Evolutionary conservation across 2,888 invertebrate genomes (phyloP).

Genomic region (Sisyra terminalis): DNA sequence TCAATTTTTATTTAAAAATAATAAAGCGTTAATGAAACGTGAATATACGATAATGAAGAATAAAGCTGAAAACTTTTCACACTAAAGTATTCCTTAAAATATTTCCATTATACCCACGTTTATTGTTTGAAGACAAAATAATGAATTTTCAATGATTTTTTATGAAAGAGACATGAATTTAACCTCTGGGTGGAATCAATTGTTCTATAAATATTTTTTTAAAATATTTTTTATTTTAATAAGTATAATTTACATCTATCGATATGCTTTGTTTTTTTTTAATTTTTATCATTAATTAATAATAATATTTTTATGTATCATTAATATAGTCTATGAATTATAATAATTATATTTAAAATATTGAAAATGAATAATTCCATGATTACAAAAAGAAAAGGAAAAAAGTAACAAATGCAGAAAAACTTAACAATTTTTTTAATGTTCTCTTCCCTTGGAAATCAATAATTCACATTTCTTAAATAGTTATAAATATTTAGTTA

Average conservation of each 20-base stretch:
- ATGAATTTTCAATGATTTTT: constrained; percentile 9
- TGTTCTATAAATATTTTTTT: constrained; percentile 19
- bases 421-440: constrained; percentile 6
- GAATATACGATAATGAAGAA: neutral
- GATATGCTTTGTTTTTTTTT: constrained; percentile 24
- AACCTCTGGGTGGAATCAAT: constrained; percentile 19
- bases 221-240: constrained; percentile 14
- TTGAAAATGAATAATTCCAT: neutral
- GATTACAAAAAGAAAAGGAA: neutral
- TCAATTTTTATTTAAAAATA: too few relatives aligned
- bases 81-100: neutral
- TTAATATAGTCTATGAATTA: neutral
- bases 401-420: constrained; percentile 4
- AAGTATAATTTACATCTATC: constrained; percentile 13
- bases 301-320: neutral
- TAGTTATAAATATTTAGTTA: too few relatives aligned
- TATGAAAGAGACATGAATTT: constrained; percentile 15
- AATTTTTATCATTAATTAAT: constrained; percentile 2
- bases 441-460: too few relatives aligned
- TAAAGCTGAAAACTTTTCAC: neutral
- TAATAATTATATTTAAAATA: constrained; percentile 2
- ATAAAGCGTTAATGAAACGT: too few relatives aligned
- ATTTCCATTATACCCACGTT: neutral
- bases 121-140: neutral
- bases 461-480: too few relatives aligned